These are phyloP conservation scores for Orius laevigatus DNA, from an alignment of 1,140 invertebrate genomes.

Conservation along the genomic window DNA sequence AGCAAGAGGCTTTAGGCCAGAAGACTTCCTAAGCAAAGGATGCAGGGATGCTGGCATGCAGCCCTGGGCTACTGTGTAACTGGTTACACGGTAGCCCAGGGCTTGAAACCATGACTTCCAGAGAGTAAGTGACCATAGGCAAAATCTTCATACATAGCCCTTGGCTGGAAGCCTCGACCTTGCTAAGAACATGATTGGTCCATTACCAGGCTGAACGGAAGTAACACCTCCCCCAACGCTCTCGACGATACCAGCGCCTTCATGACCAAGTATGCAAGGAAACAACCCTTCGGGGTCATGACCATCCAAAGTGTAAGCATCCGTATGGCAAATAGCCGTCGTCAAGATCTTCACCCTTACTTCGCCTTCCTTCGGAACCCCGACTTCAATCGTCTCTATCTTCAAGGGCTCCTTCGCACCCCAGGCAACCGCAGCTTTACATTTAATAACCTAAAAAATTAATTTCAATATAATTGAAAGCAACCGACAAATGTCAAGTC, in stretches of 20 bases:
- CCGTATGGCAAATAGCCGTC: constrained; percentile 95
- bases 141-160: too few species aligned
- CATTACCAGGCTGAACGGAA: constrained; percentile 62
- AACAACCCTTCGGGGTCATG: constrained; percentile 88
- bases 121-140: too few species aligned
- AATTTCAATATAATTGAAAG: background rate
- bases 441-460: constrained; percentile 52
- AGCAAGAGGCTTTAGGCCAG: too few species aligned
- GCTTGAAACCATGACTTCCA: too few species aligned
- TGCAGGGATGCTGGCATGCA: too few species aligned
- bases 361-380: constrained; percentile 79
- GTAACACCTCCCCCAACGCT: constrained; percentile 89
- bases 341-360: constrained; percentile 56
- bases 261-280: constrained; percentile 84
- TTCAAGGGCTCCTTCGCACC: constrained; percentile 67
- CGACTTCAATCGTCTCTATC: constrained; percentile 85
- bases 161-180: too few species aligned
- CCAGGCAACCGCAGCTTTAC: constrained; percentile 85
- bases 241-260: constrained; percentile 90
- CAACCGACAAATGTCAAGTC: too few species aligned
- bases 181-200: too few species aligned
- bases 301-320: constrained; percentile 85
- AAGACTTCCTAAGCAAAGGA: too few species aligned
- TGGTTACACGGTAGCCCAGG: too few species aligned
- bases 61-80: too few species aligned